Evolutionary conservation across 2,797 vertebrate species (phyloP).

Genomic region (Heliangelus exortis): DNA sequence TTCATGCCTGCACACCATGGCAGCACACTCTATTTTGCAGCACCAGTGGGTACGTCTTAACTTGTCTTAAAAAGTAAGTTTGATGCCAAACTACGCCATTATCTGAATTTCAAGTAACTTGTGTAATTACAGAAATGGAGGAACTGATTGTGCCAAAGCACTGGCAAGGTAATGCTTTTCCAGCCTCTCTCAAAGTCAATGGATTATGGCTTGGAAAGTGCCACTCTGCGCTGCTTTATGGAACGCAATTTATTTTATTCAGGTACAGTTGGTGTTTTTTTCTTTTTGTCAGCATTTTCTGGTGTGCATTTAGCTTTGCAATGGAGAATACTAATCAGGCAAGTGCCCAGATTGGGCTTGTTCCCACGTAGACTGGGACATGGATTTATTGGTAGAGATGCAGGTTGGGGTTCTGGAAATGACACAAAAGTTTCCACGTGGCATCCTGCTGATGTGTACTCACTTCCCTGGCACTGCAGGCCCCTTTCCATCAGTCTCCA

Average conservation of each 20-base stretch:
- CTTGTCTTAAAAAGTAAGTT: background rate
- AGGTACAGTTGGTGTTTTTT: background rate
- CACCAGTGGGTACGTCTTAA: background rate
- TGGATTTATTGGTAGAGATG: background rate
- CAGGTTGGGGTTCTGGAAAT: background rate
- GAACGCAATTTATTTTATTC: background rate
- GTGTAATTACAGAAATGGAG: background rate
- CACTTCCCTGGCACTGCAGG: fast-evolving
- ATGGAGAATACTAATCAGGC: background rate
- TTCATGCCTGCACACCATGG: fast-evolving
- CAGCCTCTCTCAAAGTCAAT: background rate
- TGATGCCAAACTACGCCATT: background rate
- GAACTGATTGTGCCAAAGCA: background rate
- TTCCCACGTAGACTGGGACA: background rate
- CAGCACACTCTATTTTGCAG: background rate
- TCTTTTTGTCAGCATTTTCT: background rate
- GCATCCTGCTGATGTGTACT: background rate
- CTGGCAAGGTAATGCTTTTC: background rate
- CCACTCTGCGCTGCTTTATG: background rate
- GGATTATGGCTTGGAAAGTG: fast-evolving
- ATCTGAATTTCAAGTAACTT: background rate
- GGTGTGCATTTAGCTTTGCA: background rate
- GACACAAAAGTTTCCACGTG: background rate
- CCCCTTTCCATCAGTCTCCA: background rate
- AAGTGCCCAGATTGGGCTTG: background rate